Conservation (phyloP, 2,888 invertebrate genomes). For the Acanthosepion esculentum region DNA sequence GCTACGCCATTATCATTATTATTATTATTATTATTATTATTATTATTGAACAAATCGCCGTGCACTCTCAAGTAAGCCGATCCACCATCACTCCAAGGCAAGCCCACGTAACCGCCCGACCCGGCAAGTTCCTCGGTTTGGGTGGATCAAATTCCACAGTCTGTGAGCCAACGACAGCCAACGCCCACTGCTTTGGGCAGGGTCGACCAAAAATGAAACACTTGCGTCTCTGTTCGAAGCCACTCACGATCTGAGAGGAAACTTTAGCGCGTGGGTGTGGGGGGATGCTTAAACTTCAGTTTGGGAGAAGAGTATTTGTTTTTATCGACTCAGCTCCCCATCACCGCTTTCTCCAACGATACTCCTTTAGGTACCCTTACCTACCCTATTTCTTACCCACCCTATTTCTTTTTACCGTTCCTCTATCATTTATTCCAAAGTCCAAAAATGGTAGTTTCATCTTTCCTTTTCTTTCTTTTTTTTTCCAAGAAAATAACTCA, state of each 20-base stretch:
- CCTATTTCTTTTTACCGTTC: neutral
- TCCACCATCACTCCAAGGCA: no score
- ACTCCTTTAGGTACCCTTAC: neutral
- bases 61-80: no score
- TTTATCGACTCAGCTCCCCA: no score
- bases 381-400: neutral
- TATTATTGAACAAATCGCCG: no score
- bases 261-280: neutral
- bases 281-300: neutral
- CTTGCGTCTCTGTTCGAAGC: slow-evolving; percentile 33
- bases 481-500: neutral
- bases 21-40: no score
- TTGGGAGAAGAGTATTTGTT: no score
- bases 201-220: neutral
- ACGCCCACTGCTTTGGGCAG: slow-evolving; percentile 23
- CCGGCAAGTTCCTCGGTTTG: neutral
- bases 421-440: neutral
- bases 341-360: no score
- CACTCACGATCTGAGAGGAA: slow-evolving; percentile 8
- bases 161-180: slow-evolving; percentile 6
- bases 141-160: slow-evolving; percentile 8
- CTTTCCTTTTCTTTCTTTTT: neutral
- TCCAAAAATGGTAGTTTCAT: neutral
- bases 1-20: no score
- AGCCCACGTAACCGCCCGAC: neutral